Evolutionary conservation across 2,797 vertebrate species (phyloP).

Genomic region (Thripadectes ignobilis): DNA sequence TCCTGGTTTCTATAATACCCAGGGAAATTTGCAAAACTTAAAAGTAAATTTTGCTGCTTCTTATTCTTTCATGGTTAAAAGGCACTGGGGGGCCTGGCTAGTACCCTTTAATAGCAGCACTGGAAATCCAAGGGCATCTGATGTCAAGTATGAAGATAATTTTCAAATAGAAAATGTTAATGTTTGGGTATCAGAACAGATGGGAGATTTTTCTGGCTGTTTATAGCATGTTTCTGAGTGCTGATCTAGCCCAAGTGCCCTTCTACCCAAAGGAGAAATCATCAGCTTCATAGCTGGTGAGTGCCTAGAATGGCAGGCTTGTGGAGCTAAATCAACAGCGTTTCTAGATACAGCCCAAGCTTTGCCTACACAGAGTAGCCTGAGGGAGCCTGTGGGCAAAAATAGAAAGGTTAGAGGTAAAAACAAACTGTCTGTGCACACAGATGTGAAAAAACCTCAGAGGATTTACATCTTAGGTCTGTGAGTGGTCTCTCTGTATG

Average conservation of each 20-base stretch:
- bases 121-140: neutral
- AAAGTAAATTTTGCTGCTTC: slow-evolving; percentile 51
- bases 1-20: slow-evolving; percentile 31
- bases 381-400: slow-evolving; percentile 20
- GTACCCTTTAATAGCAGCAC: neutral
- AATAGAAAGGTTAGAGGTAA: slow-evolving; percentile 60
- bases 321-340: neutral
- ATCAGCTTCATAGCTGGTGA: slow-evolving; percentile 3
- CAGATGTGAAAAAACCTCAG: neutral
- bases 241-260: neutral
- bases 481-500: neutral
- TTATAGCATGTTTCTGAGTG: neutral
- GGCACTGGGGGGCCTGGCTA: neutral
- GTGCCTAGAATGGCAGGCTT: neutral
- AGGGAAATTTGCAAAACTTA: slow-evolving; percentile 42
- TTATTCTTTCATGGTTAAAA: slow-evolving; percentile 33
- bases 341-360: neutral
- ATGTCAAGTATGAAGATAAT: neutral
- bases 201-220: neutral
- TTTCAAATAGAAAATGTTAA: neutral
- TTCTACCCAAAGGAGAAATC: slow-evolving; percentile 41
- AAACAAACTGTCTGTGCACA: neutral
- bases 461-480: neutral
- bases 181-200: neutral
- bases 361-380: slow-evolving; percentile 14